Conservation (phyloP, 2,797 vertebrate species). For the Dendrocincla fuliginosa region DNA sequence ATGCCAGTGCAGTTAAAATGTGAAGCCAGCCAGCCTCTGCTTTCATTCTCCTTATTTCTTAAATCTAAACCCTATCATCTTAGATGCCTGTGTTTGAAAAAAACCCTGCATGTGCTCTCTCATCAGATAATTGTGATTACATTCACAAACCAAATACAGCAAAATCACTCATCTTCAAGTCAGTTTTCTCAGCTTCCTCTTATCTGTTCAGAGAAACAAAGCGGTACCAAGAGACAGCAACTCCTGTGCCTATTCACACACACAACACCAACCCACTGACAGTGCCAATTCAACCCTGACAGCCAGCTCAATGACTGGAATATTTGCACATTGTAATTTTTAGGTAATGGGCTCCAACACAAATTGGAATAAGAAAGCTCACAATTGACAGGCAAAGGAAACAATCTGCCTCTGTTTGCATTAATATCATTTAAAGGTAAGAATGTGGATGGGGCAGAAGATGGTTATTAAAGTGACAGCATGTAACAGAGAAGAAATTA, state of each 20-base stretch:
- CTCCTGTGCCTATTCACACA: conserved; percentile 26
- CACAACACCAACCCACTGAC: conserved; percentile 13
- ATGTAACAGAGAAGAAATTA: conserved; percentile 46
- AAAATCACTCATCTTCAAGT: conserved; percentile 36
- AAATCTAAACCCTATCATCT: background rate
- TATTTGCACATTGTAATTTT: conserved; percentile 64
- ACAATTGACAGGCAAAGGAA: conserved; percentile 69
- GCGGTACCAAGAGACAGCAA: conserved; percentile 3
- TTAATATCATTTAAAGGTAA: conserved; percentile 53
- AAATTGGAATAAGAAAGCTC: conserved; percentile 61
- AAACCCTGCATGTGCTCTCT: background rate
- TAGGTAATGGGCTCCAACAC: conserved; percentile 61
- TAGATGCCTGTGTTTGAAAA: background rate
- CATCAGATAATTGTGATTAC: conserved; percentile 32
- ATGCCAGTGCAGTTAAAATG: background rate
- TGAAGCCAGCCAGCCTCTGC: background rate
- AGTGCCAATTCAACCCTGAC: conserved; percentile 55
- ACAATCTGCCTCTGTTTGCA: conserved; percentile 68
- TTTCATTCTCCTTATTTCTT: background rate
- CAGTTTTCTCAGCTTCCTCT: conserved; percentile 27
- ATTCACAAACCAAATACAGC: conserved; percentile 34
- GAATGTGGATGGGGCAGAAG: conserved; percentile 44
- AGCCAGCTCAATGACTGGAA: conserved; percentile 47
- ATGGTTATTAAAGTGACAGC: conserved; percentile 68
- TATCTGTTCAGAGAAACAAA: conserved; percentile 27